phyloP scores from a whole-genome alignment of 2,888 invertebrate genomes.

The Perizoma flavofasciatum region DNA sequence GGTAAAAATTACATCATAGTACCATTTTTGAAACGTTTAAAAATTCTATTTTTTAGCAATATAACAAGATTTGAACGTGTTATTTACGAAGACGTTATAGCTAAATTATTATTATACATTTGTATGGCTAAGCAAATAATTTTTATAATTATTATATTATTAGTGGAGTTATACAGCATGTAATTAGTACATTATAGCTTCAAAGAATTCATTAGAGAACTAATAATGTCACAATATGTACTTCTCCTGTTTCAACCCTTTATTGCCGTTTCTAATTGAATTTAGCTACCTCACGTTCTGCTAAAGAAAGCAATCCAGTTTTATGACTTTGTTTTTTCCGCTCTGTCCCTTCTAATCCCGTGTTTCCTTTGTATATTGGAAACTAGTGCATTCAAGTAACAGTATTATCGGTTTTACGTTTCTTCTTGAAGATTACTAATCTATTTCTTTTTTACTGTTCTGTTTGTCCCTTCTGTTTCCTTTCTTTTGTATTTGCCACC shows the following conservation, averaged over 20 bases:
- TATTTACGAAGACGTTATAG: too few relatives aligned
- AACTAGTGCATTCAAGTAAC: not conserved
- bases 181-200: not conserved
- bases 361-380: slow-evolving; percentile 2
- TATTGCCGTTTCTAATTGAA: slow-evolving; percentile 10
- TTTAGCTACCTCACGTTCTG: slow-evolving; percentile 11
- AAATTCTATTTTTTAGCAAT: too few relatives aligned
- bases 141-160: too few relatives aligned
- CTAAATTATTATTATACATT: too few relatives aligned
- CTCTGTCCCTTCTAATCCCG: not conserved
- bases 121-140: too few relatives aligned
- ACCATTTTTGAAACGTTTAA: too few relatives aligned
- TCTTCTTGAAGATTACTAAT: not conserved
- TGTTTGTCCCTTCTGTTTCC: slow-evolving; percentile 1
- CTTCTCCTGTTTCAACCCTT: not conserved
- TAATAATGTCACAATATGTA: slow-evolving; percentile 7
- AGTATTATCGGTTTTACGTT: not conserved
- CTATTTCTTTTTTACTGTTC: not conserved
- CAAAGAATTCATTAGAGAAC: not conserved
- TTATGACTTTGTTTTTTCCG: slow-evolving; percentile 15
- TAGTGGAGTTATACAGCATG: too few relatives aligned
- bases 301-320: slow-evolving; percentile 5
- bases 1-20: too few relatives aligned
- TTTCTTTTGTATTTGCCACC: not conserved
- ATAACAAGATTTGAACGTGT: too few relatives aligned